A percentile compares a stretch with the other conserved stretches of the same genome.
Conservation (phyloP, 2,113 vertebrate genomes). For the Cyprinodon tularosa region DNA sequence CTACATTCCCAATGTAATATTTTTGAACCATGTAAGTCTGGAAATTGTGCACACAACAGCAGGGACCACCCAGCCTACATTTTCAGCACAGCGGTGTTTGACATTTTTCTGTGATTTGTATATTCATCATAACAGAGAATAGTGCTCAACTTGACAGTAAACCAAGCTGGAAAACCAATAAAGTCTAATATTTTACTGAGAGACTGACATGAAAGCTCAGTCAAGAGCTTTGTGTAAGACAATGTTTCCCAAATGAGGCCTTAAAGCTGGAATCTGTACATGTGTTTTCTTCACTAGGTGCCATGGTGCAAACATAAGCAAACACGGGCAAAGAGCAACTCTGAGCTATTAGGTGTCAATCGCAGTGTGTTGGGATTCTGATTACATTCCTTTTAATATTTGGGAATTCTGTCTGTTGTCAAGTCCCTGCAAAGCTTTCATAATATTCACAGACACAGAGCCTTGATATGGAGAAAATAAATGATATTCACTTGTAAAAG, state of each 20-base stretch:
- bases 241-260: conserved; percentile 59
- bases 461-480: neutral
- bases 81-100: conserved; percentile 24
- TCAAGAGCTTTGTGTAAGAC: conserved; percentile 23
- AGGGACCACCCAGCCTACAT: conserved; percentile 14
- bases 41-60: conserved; percentile 8
- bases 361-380: conserved; percentile 54
- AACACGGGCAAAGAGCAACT: conserved; percentile 17
- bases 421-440: neutral
- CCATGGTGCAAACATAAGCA: conserved; percentile 39
- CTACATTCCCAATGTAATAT: neutral
- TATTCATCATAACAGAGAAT: conserved; percentile 18
- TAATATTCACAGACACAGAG: neutral
- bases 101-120: conserved; percentile 32
- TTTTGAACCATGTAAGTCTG: conserved; percentile 19
- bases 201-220: conserved; percentile 30
- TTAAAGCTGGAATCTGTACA: conserved; percentile 39
- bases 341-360: conserved; percentile 52
- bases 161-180: conserved; percentile 29
- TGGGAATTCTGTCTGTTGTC: conserved; percentile 61
- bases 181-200: neutral
- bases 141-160: conserved; percentile 30
- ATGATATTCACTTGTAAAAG: neutral
- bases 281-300: conserved; percentile 12
- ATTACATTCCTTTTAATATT: conserved; percentile 31